These are phyloP conservation scores for Xiphorhynchus elegans DNA, from an alignment of 2,113 vertebrate genomes.

Conservation along the genomic window DNA sequence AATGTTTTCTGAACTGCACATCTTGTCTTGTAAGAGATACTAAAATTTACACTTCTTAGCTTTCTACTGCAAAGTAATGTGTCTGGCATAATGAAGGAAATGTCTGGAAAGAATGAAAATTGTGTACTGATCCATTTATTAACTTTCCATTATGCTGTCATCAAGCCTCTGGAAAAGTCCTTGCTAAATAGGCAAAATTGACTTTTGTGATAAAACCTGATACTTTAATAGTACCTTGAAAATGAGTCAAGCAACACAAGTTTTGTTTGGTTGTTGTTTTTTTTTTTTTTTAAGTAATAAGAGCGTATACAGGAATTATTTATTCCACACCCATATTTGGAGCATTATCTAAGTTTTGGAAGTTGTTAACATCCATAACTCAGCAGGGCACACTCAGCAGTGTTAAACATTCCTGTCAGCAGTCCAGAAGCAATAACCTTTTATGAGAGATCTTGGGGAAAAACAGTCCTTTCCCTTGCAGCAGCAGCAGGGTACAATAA, in stretches of 20 bases:
- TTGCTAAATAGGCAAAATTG: background rate
- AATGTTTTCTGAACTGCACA: background rate
- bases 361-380: background rate
- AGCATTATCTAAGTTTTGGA: background rate
- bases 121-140: background rate
- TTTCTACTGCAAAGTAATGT: background rate
- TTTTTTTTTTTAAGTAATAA: background rate
- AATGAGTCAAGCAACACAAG: background rate
- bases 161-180: background rate
- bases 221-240: background rate
- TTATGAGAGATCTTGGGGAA: background rate
- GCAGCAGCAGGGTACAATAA: background rate
- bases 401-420: background rate
- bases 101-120: background rate
- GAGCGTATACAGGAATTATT: background rate
- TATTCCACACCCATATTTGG: background rate
- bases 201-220: background rate
- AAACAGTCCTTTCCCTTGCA: background rate
- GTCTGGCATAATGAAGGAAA: background rate
- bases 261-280: background rate
- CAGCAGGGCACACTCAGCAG: fast-evolving
- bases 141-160: slow-evolving; percentile 3
- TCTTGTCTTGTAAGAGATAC: background rate
- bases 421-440: background rate
- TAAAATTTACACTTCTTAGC: background rate